A percentile compares a stretch with the other conserved stretches of the same genome.
phyloP scores from a whole-genome alignment of 2,113 vertebrate species.

The Sphaerodactylus townsendi region DNA sequence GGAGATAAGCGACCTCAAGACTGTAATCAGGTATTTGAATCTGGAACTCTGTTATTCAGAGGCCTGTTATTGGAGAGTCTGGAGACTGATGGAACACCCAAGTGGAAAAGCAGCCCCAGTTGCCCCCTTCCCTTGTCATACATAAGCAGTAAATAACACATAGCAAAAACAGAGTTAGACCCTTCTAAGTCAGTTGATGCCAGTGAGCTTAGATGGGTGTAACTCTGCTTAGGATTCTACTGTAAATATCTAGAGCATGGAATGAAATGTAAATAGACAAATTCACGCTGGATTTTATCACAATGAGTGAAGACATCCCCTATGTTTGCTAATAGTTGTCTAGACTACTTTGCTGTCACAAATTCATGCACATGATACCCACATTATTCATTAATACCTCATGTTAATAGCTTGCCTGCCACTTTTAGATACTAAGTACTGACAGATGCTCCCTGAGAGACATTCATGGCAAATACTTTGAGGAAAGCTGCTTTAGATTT shows the following conservation, averaged over 20 bases:
- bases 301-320: background rate
- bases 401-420: constrained; percentile 11
- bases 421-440: constrained; percentile 1
- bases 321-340: constrained; percentile 7
- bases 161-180: too few relatives aligned
- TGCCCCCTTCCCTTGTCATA: background rate
- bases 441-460: constrained; percentile 8
- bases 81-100: too few relatives aligned
- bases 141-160: background rate
- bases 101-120: background rate
- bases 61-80: too few relatives aligned
- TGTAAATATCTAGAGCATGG: too few relatives aligned
- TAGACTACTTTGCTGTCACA: background rate
- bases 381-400: background rate
- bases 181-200: too few relatives aligned
- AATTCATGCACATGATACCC: constrained; percentile 36
- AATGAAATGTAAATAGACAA: background rate
- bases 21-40: too few relatives aligned
- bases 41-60: too few relatives aligned
- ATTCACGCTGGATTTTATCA: background rate
- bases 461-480: background rate
- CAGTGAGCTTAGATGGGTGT: too few relatives aligned
- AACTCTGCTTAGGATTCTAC: too few relatives aligned
- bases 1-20: too few relatives aligned
- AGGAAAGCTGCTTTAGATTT: constrained; percentile 9